These are phyloP conservation scores for Malacosoma neustria DNA, from an alignment of 2,888 invertebrate genomes.

Conservation along the genomic window DNA sequence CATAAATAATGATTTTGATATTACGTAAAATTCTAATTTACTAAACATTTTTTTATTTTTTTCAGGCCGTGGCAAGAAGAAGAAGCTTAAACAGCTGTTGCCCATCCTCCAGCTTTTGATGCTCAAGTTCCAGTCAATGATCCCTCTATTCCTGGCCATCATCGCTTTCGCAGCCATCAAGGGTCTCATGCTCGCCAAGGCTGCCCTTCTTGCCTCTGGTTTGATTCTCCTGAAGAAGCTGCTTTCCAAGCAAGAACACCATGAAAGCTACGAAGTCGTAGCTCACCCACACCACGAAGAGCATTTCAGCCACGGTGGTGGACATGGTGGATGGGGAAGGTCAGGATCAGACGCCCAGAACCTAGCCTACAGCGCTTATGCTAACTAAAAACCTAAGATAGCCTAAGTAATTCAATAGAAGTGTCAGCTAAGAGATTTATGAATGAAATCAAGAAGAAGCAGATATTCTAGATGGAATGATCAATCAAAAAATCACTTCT, in stretches of 20 bases:
- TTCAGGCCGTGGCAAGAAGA: constrained; percentile 86
- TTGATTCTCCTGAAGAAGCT: constrained; percentile 81
- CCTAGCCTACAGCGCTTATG: constrained; percentile 82
- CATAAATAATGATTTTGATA: too few relatives aligned
- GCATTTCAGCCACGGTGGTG: constrained; percentile 67
- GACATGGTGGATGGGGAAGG: constrained; percentile 79
- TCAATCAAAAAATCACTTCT: neutral
- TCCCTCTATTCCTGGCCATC: constrained; percentile 82
- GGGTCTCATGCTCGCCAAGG: constrained; percentile 88
- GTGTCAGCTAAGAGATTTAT: constrained; percentile 2
- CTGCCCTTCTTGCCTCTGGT: constrained; percentile 84
- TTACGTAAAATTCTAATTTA: too few relatives aligned
- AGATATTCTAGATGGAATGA: neutral
- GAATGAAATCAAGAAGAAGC: too few relatives aligned
- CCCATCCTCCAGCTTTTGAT: constrained; percentile 85
- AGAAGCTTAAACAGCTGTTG: constrained; percentile 83
- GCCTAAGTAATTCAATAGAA: constrained; percentile 18
- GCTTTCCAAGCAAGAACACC: constrained; percentile 78
- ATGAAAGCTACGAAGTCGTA: constrained; percentile 85
- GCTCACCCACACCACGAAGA: constrained; percentile 79
- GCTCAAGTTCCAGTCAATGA: constrained; percentile 84
- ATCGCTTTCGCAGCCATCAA: constrained; percentile 89
- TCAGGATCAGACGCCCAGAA: constrained; percentile 79
- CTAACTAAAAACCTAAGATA: constrained; percentile 56
- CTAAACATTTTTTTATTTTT: constrained; percentile 16